Evolutionary conservation across 2,888 invertebrate species (phyloP).

Genomic region (Harpagoxenus sublaevis): DNA sequence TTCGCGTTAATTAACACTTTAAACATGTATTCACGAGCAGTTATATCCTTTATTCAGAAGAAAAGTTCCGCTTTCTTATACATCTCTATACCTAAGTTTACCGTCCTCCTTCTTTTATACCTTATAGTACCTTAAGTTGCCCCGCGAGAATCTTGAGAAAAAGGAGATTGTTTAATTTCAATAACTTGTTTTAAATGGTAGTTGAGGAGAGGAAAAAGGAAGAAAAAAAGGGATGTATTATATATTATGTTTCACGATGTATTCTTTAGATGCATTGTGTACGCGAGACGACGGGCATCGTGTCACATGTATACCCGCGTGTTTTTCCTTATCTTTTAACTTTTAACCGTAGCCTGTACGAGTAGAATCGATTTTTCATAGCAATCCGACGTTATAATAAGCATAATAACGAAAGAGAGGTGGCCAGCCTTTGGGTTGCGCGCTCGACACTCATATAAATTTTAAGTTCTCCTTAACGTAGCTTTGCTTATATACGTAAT

Average conservation of each 20-base stretch:
- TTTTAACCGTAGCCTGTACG: constrained; percentile 53
- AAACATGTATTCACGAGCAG: constrained; percentile 22
- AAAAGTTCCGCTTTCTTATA: not conserved
- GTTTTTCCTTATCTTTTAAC: constrained; percentile 60
- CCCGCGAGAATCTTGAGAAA: constrained; percentile 52
- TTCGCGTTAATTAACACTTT: constrained; percentile 40
- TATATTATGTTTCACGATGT: constrained; percentile 61
- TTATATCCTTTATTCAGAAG: constrained; percentile 27
- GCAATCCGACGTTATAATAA: constrained; percentile 38
- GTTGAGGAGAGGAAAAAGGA: constrained; percentile 52
- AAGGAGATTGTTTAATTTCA: constrained; percentile 71
- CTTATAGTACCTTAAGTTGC: constrained; percentile 63
- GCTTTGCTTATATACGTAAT: constrained; percentile 77
- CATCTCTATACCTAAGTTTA: constrained; percentile 9
- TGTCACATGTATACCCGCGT: constrained; percentile 16
- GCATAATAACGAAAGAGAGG: constrained; percentile 28
- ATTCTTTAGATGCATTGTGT: constrained; percentile 46
- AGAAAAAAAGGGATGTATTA: constrained; percentile 27
- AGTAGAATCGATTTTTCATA: constrained; percentile 54
- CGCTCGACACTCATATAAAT: constrained; percentile 62
- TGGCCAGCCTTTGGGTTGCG: constrained; percentile 52
- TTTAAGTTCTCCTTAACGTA: constrained; percentile 74
- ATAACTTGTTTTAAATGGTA: constrained; percentile 71
- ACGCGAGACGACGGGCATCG: constrained; percentile 66
- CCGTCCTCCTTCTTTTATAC: constrained; percentile 51